Base-by-base conservation (phyloP, 2,888 invertebrate genomes). In the Lepidocyrtinus sp. region DNA sequence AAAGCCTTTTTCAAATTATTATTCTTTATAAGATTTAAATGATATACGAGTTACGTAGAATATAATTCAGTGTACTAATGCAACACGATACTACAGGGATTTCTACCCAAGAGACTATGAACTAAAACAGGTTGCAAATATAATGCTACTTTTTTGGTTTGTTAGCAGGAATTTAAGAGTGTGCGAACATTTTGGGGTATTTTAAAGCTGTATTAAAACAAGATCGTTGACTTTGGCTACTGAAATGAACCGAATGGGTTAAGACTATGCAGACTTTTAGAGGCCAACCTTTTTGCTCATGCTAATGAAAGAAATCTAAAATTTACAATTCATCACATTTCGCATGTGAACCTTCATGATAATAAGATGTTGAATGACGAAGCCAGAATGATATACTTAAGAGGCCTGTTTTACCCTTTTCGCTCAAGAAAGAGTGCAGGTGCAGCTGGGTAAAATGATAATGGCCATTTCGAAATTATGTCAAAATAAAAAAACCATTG, bases 31-130 rank as follows among this genome's bases (percentile, higher is more conserved):
- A 7, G 36, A 36, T 36, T 5, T 12, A 12, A 36, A 36, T 36
- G 36, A 36, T 36, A 36, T 12, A n/a, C n/a, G n/a, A n/a, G n/a
- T n/a, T n/a, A n/a, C n/a, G n/a, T n/a, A n/a, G n/a, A n/a, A n/a
- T n/a, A 36, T 36, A 36, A 36, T 36, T 36, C 36, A 36, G 36
- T 7, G 36, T 7, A 7, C 12, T 36, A 36, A 36, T 36, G 12
- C 36, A 12, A 36, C 5, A 36, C 12, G 36, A 36, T 36, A 7
- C 36, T 36, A 12, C 19, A 62, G 26, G n/a, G 24, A 71, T 24
- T 27, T 27, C 62, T 45, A 71, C 71, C 71, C 71, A 62, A 45
- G 45, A 36, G 71, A 63, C 12, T 36, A 7, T 36, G 5, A 5
- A 7, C 36, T 36, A 36, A 36, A 36, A 36, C 36, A 36, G 36